phyloP scores from a whole-genome alignment of 2,797 vertebrate genomes.

The Micrastur ruficollis region DNA sequence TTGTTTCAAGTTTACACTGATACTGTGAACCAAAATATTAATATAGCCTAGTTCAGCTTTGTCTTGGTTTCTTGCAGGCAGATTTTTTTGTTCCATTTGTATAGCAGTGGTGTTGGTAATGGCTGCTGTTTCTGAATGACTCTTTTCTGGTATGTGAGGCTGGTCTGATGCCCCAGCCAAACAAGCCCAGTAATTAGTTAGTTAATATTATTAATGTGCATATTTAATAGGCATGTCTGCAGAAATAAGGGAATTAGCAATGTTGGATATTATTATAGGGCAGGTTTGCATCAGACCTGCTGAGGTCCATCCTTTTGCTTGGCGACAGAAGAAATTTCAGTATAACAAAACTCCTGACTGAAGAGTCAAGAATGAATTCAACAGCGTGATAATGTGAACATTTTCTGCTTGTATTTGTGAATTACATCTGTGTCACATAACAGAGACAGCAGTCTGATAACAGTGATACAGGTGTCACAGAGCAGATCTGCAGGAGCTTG shows the following conservation, averaged over 20 bases:
- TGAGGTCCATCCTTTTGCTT: background rate
- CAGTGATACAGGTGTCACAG: background rate
- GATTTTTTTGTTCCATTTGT: background rate
- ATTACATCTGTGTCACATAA: background rate
- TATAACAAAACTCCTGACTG: background rate
- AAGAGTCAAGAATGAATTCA: background rate
- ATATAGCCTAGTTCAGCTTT: background rate
- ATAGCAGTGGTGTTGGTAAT: background rate
- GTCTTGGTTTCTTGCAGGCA: background rate
- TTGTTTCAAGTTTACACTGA: background rate
- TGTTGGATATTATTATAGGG: background rate
- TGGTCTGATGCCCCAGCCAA: background rate
- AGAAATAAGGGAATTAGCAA: background rate
- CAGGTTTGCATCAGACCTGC: background rate
- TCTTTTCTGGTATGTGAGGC: background rate
- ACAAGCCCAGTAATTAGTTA: background rate
- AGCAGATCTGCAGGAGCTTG: background rate
- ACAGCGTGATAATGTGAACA: background rate
- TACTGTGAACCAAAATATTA: background rate
- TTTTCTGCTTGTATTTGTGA: background rate
- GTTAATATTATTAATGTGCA: background rate
- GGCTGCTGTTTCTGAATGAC: accelerated
- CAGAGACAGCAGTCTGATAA: background rate
- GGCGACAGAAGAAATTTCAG: background rate
- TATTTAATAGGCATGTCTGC: background rate